Percentiles rank a stretch among this genome's conserved stretches.
These are phyloP conservation scores for Thomomys bottae DNA, from an alignment of 2,113 vertebrate genomes.

Conservation along the genomic window DNA sequence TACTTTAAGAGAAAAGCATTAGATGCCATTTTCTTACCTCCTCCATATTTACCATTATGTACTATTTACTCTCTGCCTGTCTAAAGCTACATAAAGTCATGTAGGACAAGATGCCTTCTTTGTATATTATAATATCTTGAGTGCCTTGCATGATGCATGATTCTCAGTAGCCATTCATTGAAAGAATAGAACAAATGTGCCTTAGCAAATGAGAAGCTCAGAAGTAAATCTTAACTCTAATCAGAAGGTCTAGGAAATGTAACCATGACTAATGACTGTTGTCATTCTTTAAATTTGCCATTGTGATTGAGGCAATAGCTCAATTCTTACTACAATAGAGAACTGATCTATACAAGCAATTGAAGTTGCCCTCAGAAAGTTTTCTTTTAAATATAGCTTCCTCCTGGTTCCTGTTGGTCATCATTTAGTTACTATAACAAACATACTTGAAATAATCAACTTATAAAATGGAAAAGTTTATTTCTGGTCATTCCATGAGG, in stretches of 20 bases:
- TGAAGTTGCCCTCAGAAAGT: background rate
- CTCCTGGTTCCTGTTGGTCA: background rate
- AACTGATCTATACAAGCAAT: background rate
- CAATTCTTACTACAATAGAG: background rate
- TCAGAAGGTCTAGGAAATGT: background rate
- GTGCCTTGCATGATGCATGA: background rate
- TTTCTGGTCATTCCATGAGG: background rate
- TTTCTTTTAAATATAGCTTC: background rate
- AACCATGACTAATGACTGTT: background rate
- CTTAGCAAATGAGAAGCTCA: background rate
- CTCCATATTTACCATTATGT: background rate
- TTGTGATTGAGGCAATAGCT: background rate
- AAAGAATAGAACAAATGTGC: background rate
- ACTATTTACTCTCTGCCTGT: background rate
- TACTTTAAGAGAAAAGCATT: background rate
- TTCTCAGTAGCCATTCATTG: background rate
- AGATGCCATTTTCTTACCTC: background rate
- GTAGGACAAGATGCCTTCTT: background rate
- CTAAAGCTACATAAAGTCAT: background rate
- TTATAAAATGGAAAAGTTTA: background rate
- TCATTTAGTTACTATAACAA: background rate
- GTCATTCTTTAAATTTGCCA: background rate
- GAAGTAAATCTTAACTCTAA: conserved; percentile 15
- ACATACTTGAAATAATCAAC: background rate
- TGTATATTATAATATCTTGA: background rate